Base-by-base conservation (phyloP, 2,888 invertebrate species). In the Sarcophaga carnaria region DNA sequence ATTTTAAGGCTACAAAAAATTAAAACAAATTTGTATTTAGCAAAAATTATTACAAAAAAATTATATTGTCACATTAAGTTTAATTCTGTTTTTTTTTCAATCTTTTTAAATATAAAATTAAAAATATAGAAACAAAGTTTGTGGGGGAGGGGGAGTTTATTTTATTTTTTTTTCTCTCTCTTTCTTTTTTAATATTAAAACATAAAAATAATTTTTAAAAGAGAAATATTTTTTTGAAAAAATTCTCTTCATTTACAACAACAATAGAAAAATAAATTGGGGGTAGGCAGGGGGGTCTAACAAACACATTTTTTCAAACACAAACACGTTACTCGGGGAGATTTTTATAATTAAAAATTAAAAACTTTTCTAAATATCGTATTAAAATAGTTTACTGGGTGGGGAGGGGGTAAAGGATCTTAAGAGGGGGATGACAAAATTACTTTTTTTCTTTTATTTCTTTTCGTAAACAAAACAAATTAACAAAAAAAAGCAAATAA, bases 111-210 rank as follows among this genome's bases (percentile, higher is more conserved):
- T 14, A 54, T 14, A 54, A 54, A 54, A 4, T 54, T 54, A 54
- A 54, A 54, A 54, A 17, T 54, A 14, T 17, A 54, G 5, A 54
- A 54, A 54, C 54, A 54, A 54, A 54, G 17, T 54, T 54, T 14
- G 54, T 37, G 8, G 8, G 37, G 37, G 8, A 37, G 37, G 37
- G 37, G 37, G 37, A 10, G 37, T 37, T 1, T 37, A 49, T 49
- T 49, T 49, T 49, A 4, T 49, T 4, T 49, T 49, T 12, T 45
- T 67, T 22, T 22, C 63, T 71, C 54, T 71, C 63, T 79, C n/a
- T 70, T n/a, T 71, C 63, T 79, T 64, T 49, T 70, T 70, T 63
- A 71, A 71, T 71, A 59, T 54, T 17, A 70, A 37, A 76, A 25
- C 25, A 47, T 70, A 45, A 76, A 22, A 27, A 82, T 17, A 27